Evolutionary conservation across 2,113 vertebrate genomes (phyloP), one percentile per base, ranked within the genome.

Genomic region (Malurus alboscapulatus): DNA sequence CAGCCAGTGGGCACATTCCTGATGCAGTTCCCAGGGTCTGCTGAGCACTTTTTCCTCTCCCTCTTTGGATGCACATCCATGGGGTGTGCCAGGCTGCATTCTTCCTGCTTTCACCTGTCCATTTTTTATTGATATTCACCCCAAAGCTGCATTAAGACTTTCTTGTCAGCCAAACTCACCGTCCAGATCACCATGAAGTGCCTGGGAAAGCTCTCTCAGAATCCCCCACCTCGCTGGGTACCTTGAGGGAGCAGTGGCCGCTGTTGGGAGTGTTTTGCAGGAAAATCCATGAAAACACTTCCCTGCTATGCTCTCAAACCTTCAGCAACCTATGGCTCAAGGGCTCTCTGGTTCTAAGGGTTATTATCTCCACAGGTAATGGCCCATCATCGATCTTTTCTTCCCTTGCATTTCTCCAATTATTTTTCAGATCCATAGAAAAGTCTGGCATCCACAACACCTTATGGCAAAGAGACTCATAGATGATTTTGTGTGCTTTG

Each of bases 141-240:
- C 19, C 32, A 78, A 50, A 82, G 44, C 7, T 72, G 68, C 67
- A 30, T 36, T 53, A 61, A 71, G 78, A 24, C 7, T 24, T 40
- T 26, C 62, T 2, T 40, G 21, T 17, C 65, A 82, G 76, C 38
- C 54, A 84, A 19, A 13, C 40, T 34, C 26, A 20, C 9, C 30
- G 38, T 45, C 36, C 0, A 0, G 3, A 47, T 34, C 30, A 57
- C 12, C 15, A 34, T 25, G 68, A 67, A 74, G 27, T 5, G 44
- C 29, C 68, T 48, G 30, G 44, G n/a, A 83, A 83, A 75, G 14
- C 32, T 42, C 59, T 15, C 51, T 54, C 14, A 55, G 69, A 21
- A 81, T 42, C 48, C 34, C 66, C 15, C n/a, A 26, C 6, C 30
- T 63, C 7, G 2, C 73, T 30, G 42, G 34, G n/a, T 5, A 84